Percentiles rank a stretch among this genome's conserved stretches.
These are phyloP conservation scores for Daubentonia madagascariensis DNA, from an alignment of 2,113 vertebrate species.

Conservation along the genomic window DNA sequence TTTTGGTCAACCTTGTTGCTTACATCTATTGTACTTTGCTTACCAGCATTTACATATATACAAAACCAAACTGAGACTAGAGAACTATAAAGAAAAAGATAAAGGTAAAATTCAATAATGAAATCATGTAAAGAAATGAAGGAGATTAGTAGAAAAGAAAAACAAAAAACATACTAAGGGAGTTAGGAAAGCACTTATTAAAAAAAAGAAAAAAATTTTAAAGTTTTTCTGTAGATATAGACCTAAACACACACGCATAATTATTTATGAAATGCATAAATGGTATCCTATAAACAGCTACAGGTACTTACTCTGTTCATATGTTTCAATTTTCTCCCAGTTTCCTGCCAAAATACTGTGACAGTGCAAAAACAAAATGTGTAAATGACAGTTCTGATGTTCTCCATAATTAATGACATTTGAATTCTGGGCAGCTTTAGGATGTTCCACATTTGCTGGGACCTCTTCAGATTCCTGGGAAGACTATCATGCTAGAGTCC, in stretches of 20 bases:
- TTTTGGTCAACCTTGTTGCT: background rate
- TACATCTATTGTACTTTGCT: background rate
- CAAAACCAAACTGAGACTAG: background rate
- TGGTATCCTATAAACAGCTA: no score
- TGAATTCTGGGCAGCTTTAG: background rate
- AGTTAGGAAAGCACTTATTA: background rate
- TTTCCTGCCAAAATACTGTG: background rate
- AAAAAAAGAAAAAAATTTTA: background rate
- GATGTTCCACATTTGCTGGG: background rate
- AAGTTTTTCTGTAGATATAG: background rate
- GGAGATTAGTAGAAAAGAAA: background rate
- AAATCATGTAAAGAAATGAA: background rate
- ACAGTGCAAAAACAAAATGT: background rate
- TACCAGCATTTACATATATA: background rate
- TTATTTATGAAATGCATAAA: background rate
- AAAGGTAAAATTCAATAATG: background rate
- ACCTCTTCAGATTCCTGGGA: background rate
- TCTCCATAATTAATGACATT: constrained; percentile 5
- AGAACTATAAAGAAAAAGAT: background rate
- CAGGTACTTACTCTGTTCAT: background rate
- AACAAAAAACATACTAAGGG: background rate
- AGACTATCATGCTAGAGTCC: background rate
- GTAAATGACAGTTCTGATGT: background rate
- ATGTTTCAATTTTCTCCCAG: background rate
- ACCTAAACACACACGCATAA: background rate